These are phyloP conservation scores for Megatriorchis doriae DNA, from an alignment of 2,113 vertebrate species.

Conservation along the genomic window DNA sequence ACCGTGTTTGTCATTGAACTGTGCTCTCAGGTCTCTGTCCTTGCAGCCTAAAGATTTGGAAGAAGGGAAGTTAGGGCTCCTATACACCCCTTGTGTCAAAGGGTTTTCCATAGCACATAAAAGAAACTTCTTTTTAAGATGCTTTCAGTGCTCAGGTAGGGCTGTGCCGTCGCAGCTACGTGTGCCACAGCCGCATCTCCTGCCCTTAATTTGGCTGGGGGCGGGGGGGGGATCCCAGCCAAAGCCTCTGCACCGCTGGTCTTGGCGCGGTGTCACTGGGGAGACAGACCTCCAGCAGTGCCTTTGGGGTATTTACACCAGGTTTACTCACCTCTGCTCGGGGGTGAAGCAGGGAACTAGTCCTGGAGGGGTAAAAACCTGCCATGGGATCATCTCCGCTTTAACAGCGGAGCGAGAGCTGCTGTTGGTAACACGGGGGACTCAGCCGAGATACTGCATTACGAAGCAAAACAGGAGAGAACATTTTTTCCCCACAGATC, in stretches of 20 bases:
- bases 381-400: neutral
- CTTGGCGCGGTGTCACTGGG: neutral
- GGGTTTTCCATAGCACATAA: fast-evolving
- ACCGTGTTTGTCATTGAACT: fast-evolving
- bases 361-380: neutral
- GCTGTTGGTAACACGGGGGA: fast-evolving
- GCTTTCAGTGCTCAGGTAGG: neutral
- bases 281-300: neutral
- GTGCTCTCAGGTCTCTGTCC: neutral
- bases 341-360: neutral
- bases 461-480: neutral
- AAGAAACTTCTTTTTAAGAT: neutral
- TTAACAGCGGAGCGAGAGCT: fast-evolving
- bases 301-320: neutral
- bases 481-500: slow-evolving; percentile 26
- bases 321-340: fast-evolving
- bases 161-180: fast-evolving
- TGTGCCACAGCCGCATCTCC: neutral
- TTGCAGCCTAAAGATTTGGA: neutral
- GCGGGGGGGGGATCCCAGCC: neutral
- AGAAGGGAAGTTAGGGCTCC: neutral
- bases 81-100: too few relatives aligned
- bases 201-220: too few relatives aligned
- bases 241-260: neutral
- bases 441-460: neutral